Evolutionary conservation across 1,140 invertebrate genomes (phyloP).

Genomic region (Hyposmocoma kahamanoa): DNA sequence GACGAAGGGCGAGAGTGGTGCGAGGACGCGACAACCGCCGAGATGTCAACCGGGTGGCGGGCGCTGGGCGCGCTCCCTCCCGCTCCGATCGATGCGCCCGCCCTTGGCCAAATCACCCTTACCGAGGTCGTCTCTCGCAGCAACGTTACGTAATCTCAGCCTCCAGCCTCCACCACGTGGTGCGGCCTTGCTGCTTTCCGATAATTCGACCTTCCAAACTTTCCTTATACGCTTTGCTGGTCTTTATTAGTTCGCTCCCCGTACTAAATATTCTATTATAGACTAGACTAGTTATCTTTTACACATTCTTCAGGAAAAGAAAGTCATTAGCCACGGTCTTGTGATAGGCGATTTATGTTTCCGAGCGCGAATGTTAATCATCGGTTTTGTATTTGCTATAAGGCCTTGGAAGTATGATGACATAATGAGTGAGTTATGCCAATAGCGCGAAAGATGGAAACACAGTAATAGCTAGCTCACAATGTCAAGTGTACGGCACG

Average conservation of each 20-base stretch:
- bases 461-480: slow-evolving; percentile 34
- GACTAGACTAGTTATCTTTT: no score
- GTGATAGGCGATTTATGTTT: not conserved
- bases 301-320: not conserved
- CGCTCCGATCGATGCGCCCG: slow-evolving; percentile 51
- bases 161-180: not conserved
- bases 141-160: slow-evolving; percentile 39
- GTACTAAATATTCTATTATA: no score
- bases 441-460: slow-evolving; percentile 32
- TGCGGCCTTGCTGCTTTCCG: not conserved
- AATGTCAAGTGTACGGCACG: slow-evolving; percentile 60
- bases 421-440: slow-evolving; percentile 39
- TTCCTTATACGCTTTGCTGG: no score
- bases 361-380: not conserved
- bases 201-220: not conserved
- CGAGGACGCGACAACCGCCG: slow-evolving; percentile 28
- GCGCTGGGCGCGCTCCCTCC: no score
- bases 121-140: slow-evolving; percentile 40
- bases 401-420: slow-evolving; percentile 22
- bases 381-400: not conserved
- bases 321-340: not conserved
- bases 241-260: no score
- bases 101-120: slow-evolving; percentile 57
- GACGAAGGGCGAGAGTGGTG: slow-evolving; percentile 18
- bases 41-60: no score